Evolutionary conservation across 2,113 vertebrate species (phyloP).

Genomic region (Marmota monax): DNA sequence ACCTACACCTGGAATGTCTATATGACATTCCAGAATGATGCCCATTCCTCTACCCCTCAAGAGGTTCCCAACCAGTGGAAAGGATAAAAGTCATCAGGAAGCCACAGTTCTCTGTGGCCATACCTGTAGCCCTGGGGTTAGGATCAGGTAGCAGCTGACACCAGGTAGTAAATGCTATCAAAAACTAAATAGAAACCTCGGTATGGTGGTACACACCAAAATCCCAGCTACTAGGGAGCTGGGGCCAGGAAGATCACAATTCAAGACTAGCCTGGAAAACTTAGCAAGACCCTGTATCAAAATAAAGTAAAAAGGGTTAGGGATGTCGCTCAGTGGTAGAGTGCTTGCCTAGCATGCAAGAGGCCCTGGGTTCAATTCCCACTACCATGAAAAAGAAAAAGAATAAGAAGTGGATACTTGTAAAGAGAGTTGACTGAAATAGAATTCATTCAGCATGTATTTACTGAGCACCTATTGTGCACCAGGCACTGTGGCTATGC

Average conservation of each 20-base stretch:
- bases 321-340: neutral
- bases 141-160: neutral
- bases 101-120: neutral
- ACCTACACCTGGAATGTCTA: neutral
- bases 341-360: neutral
- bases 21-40: neutral
- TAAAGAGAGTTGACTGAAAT: slow-evolving; percentile 19
- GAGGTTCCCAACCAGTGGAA: neutral
- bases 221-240: neutral
- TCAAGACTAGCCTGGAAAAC: neutral
- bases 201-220: neutral
- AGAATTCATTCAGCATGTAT: neutral
- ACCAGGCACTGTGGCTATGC: neutral
- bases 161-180: neutral
- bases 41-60: neutral
- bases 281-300: neutral
- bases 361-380: neutral
- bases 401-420: neutral
- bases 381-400: neutral
- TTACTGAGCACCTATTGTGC: neutral
- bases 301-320: neutral
- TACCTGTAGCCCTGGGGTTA: neutral
- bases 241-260: neutral
- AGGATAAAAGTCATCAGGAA: neutral
- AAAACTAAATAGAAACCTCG: neutral